Conservation (phyloP, 30 jellyfish, hydroid and myxozoan species). For the Chrysaora quinquecirrha region DNA sequence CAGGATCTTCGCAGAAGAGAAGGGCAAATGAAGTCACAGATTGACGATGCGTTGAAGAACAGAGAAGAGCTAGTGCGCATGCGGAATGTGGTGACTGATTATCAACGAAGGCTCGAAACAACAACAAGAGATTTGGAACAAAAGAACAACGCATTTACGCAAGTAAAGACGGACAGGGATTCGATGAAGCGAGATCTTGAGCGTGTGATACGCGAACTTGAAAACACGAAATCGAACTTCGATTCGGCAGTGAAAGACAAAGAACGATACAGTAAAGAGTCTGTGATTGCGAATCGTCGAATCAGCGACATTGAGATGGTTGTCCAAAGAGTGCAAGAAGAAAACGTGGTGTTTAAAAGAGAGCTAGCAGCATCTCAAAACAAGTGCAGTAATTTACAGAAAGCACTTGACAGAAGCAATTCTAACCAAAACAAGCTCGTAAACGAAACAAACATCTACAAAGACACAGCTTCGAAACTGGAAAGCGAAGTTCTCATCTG, state of each 20-base stretch:
- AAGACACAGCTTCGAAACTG: conserved; percentile 57
- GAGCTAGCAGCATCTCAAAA: conserved; percentile 65
- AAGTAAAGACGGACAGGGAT: conserved; percentile 82
- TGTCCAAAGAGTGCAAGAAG: conserved; percentile 89
- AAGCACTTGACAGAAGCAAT: conserved; percentile 72
- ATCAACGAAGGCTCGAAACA: conserved; percentile 84
- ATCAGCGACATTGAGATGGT: conserved; percentile 82
- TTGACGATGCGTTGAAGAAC: conserved; percentile 94
- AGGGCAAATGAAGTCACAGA: conserved; percentile 83
- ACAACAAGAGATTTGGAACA: conserved; percentile 80
- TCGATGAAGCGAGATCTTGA: conserved; percentile 82
- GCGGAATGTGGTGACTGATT: conserved; percentile 70
- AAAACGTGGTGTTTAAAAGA: conserved; percentile 62
- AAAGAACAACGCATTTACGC: conserved; percentile 58
- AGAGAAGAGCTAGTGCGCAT: conserved; percentile 91
- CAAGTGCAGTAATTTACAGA: conserved; percentile 76
- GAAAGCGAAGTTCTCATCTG: conserved; percentile 82
- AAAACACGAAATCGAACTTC: conserved; percentile 66
- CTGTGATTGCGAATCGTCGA: conserved; percentile 64
- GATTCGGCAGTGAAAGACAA: conserved; percentile 86
- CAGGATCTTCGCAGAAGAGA: conserved; percentile 89
- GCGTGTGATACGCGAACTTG: conserved; percentile 73
- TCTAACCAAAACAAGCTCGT: conserved; percentile 73
- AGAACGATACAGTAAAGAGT: conserved; percentile 85
- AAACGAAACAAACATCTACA: conserved; percentile 75